Evolutionary conservation across 2,797 vertebrate species (phyloP), one percentile per base, ranked within the genome.

Genomic region (Microcaecilia unicolor): DNA sequence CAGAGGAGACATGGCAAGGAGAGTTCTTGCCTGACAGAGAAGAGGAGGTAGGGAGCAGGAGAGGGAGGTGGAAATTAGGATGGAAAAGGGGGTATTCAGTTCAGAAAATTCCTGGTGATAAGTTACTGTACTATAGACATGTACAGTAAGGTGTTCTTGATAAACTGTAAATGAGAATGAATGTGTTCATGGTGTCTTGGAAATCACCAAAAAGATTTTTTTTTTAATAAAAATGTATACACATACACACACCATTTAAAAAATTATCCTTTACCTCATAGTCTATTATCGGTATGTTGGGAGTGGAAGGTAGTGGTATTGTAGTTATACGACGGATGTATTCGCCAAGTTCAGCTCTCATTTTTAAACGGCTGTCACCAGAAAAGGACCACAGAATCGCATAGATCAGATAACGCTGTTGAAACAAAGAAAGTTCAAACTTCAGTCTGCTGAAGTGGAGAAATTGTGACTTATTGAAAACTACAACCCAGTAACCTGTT

Each of bases 301-400:
- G 95, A 2, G 93, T 87, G 1, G 87, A 76, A 0, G 96, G 96
- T 34, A 99, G 83, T 0, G 96, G 87, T 35, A 99, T 84, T 0
- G 96, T 97, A 10, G 96, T 98, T 68, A 99, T 96, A 44, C 95
- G 87, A 7, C 95, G 80, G 20, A 99, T 97, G 64, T 98, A 99
- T 55, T 99, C 96, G 11, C 96, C 96, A 31, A 99, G 85, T 51
- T 99, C 96, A 1, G 86, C 90, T 51, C 95, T 87, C 79, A 99
- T 99, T 55, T 99, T 99, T 62, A 99, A 79, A 37, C 94, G 80
- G 7, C 95, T 92, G 21, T 99, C 96, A 14, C 96, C 96, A 34
- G 93, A 98, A 51, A 99, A 86, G n/a, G 96, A 99, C 96, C 96
- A 99, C 18, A 99, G 87, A 11, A 99, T 87, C 0, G 95, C 92